phyloP scores from a whole-genome alignment of 2,797 vertebrate species.

The Phylloscopus collybita region DNA sequence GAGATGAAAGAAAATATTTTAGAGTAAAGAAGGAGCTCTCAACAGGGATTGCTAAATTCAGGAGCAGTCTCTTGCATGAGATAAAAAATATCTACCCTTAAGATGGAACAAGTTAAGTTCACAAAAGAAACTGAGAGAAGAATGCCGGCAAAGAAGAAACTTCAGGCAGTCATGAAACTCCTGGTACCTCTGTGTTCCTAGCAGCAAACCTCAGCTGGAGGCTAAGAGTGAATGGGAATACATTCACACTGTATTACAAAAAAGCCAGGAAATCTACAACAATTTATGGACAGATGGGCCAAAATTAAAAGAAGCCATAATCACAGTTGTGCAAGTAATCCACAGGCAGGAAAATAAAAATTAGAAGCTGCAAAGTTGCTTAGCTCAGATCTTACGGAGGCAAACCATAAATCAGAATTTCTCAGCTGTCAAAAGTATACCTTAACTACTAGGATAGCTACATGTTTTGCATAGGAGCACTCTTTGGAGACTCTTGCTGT shows the following conservation, averaged over 20 bases:
- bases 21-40: not conserved
- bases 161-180: not conserved
- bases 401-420: not conserved
- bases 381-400: not conserved
- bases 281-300: not conserved
- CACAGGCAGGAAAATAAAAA: not conserved
- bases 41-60: not conserved
- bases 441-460: not conserved
- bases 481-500: not conserved
- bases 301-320: not conserved
- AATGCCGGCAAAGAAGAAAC: not conserved
- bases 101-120: not conserved
- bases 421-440: not conserved
- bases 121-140: not conserved
- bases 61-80: not conserved
- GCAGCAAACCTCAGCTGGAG: not conserved
- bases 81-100: not conserved
- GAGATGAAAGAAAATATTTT: not conserved
- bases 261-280: not conserved
- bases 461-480: not conserved
- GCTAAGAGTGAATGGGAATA: not conserved
- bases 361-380: not conserved
- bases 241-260: not conserved
- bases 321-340: not conserved
- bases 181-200: not conserved